Evolutionary conservation across 2,888 invertebrate species (phyloP), one percentile per base, ranked within the genome.

Genomic region (Nasonovia ribisnigri): DNA sequence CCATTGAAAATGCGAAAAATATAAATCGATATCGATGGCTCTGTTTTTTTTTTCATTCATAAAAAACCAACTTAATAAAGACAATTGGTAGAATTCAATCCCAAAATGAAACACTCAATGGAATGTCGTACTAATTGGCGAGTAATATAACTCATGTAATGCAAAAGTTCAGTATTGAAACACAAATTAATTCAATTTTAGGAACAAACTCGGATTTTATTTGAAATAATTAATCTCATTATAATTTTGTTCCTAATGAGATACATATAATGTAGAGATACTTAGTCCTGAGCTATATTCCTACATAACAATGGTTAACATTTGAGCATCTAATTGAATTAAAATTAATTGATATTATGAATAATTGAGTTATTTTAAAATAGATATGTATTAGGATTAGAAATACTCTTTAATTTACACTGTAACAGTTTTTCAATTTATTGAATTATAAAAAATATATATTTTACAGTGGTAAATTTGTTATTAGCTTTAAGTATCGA

Each of bases 1-100:
- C n/a, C 77, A 51, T 51, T 36, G 77, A 29, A 90, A 90, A 77
- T 77, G 90, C 24, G 51, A 77, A 77, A 48, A 90, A 48, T 67
- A 67, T 48, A 90, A 90, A 77, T 77, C 77, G 42, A 60, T 60
- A 90, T 60, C 26, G 84, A 42, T 42, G 43, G 26, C 43, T 54
- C 11, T 26, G 5, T 88, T 51, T 36, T n/a, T 48, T 51, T 51
- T 67, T 29, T 60, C 57, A 29, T 60, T 60, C 10, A 16, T 0
- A 11, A 29, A 60, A 57, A 57, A 26, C 26, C 0, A 13, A 57
- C 26, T 60, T 3, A 0, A 60, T 10, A 29, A 60, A 60, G 11
- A 60, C 26, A 60, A n/a, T 24, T 24, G 54, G 54, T 24, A 54
- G 6, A 54, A 54, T 54, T 54, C 6, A 54, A 60, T 29, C 26